phyloP scores from a whole-genome alignment of 2,888 invertebrate species.

The Tetragnatha montana region DNA sequence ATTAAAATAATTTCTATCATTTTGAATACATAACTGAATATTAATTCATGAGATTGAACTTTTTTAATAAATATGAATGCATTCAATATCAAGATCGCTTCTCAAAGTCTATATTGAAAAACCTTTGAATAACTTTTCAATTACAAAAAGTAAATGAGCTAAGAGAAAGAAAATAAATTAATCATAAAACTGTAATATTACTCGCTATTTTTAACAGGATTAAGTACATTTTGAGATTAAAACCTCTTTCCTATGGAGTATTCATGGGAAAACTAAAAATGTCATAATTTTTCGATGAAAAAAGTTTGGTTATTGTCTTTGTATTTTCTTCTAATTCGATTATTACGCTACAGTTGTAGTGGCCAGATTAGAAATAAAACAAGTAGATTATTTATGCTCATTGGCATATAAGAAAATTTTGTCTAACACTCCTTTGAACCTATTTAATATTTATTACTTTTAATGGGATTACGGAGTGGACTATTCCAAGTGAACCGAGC shows the following conservation, averaged over 20 bases:
- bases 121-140: not conserved
- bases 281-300: not conserved
- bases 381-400: not conserved
- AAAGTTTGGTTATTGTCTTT: not conserved
- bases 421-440: conserved; percentile 16
- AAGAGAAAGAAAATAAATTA: not conserved
- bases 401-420: not conserved
- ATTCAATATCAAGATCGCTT: too few relatives aligned
- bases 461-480: conserved; percentile 35
- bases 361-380: not conserved
- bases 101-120: too few relatives aligned
- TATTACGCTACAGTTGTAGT: not conserved
- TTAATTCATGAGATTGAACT: not conserved
- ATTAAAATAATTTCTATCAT: too few relatives aligned
- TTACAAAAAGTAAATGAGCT: not conserved
- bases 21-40: not conserved
- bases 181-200: not conserved
- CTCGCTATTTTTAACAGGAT: not conserved
- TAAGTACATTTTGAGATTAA: not conserved
- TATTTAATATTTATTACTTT: conserved; percentile 53
- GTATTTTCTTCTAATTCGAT: not conserved
- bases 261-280: not conserved
- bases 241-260: not conserved
- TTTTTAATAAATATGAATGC: not conserved
- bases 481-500: not conserved